Evolutionary conservation across 37 sponge, comb jelly and placozoan genomes (phyloP), one percentile per base, ranked within the genome.

Genomic region (Oopsacas minuta): DNA sequence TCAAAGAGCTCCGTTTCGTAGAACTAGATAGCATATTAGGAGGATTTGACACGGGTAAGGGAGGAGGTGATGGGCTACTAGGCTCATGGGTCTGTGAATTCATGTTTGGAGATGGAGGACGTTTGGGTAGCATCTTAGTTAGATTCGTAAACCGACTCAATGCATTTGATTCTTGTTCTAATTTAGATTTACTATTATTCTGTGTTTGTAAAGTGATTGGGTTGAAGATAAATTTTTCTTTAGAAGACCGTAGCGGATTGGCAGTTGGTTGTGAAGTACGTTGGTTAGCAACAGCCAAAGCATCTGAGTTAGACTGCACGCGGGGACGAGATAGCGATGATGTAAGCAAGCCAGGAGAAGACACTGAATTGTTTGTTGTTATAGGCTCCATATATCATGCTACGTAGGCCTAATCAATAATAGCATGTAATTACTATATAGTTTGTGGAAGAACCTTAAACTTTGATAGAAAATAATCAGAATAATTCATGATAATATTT

Each of bases 121-220:
- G 75, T 34, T 61, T 61, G 7, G 75, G 75, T 10, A 61, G 75
- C 75, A 61, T 61, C 28, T 61, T 61, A 25, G 75, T 61, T n/a
- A 61, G 30, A 34, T 61, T 61, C 22, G 75, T 61, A n/a, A 61
- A 61, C 5, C 75, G 75, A 61, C 75, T 61, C 30, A 61, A 61
- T 32, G 75, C 5, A 10, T 61, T 10, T 7, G 75, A 32, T 25
- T n/a, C 30, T 5, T n/a, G 20, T 22, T 46, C 51, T n/a, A n/a
- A n/a, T 46, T 17, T 12, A 17, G 17, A 22, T 12, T 46, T 46
- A 3, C 22, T 61, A 10, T 61, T 10, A 34, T 5, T 25, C 7
- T 61, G 75, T 5, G 75, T 32, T 12, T 61, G 75, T 5, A 12
- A n/a, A 61, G 75, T 61, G 75, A 61, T 12, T n/a, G 75, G 75